Evolutionary conservation across 1,140 invertebrate species (phyloP), one percentile per base, ranked within the genome.

Genomic region (Drosophila pectinifera): DNA sequence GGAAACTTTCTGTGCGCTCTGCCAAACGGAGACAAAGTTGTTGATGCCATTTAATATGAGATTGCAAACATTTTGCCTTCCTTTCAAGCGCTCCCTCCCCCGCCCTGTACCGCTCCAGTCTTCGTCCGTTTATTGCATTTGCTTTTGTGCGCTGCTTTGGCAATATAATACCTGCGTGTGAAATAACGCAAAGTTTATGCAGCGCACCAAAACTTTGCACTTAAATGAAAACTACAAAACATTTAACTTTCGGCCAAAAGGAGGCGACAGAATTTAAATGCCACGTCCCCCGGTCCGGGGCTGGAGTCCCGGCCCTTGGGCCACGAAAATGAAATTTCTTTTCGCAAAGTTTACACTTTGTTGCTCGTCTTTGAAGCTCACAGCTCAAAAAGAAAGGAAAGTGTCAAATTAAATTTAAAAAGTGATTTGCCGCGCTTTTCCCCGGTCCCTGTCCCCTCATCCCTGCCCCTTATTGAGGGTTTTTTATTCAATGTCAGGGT

Each of bases 371-470:
- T 85, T 85, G 61, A 76, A 68, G 73, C 73, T 49, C 49, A 26
- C 73, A 75, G 73, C 55, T 65, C 73, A 64, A 53, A 53, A 75
- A 75, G 56, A 55, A 76, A 76, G 67, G 83, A 83, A 86, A 88
- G 82, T 86, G 82, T 86, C 82, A 86, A 86, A 86, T 86, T 88
- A 82, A 86, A 86, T 86, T 86, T 86, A 83, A 88, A 88, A 86
- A 88, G 83, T 86, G 82, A 86, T 86, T 86, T 86, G 82, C 75
- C 75, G 65, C 73, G 83, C 54, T 83, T 75, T 80, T 48, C 68
- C 22, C 2, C 4, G 22, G 4, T 22, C 4, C 22, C n/a, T n/a
- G n/a, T 22, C 22, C 61, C 8, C 28, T 43, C 48, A 10, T 31
- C 28, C 43, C 16, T 49, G 51, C 57, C 26, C 26, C 34, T 46